phyloP scores from a whole-genome alignment of 2,113 vertebrate genomes.

The Heterocephalus glaber region DNA sequence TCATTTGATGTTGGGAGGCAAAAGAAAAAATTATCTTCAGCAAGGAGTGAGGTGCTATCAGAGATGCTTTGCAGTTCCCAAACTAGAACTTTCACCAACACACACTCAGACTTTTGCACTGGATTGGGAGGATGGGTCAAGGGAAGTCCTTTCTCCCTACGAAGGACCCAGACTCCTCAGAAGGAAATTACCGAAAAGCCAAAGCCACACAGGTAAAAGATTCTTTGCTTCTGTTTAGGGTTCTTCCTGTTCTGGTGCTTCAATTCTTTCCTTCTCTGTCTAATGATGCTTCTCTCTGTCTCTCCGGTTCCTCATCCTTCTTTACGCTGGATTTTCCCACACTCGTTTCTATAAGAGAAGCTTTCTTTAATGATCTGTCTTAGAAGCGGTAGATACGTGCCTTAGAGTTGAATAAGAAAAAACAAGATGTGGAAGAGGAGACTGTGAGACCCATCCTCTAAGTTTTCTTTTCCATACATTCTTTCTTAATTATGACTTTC shows the following conservation, averaged over 20 bases:
- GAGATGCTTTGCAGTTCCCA: neutral
- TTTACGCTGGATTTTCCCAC: neutral
- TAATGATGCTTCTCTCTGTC: neutral
- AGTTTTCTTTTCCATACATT: neutral
- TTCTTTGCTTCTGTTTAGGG: neutral
- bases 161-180: neutral
- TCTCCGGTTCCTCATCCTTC: neutral
- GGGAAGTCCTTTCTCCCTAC: neutral
- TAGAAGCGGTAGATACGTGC: neutral
- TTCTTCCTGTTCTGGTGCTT: no score
- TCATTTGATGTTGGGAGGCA: neutral
- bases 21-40: neutral
- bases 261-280: neutral
- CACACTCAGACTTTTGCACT: neutral
- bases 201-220: neutral
- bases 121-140: neutral
- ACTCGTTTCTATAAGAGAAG: neutral
- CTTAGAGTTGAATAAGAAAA: slow-evolving; percentile 13
- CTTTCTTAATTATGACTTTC: neutral
- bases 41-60: neutral
- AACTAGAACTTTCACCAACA: neutral
- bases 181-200: neutral
- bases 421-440: neutral
- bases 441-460: neutral
- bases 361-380: neutral